Evolutionary conservation across 2,888 invertebrate species (phyloP).

Genomic region (Scaptomyza tumidula): DNA sequence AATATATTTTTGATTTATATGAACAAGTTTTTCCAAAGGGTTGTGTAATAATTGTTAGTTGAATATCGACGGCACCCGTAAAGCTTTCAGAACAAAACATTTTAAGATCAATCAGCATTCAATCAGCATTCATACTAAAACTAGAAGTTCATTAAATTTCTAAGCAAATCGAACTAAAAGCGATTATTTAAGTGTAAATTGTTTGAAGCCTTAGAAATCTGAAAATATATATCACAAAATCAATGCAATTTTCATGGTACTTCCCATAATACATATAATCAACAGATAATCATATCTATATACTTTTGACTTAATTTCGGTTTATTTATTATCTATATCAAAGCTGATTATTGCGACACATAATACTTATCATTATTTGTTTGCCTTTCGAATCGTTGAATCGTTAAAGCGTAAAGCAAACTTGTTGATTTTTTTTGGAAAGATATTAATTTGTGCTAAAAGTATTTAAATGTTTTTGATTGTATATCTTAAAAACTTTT

Average conservation of each 20-base stretch:
- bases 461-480: no score
- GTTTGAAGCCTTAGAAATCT: neutral
- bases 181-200: neutral
- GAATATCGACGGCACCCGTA: neutral
- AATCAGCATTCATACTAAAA: neutral
- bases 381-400: neutral
- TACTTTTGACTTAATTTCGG: neutral
- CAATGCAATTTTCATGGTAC: neutral
- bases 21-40: neutral
- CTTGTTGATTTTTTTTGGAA: slow-evolving; percentile 2
- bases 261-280: neutral
- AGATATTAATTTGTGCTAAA: neutral
- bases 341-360: neutral
- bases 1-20: neutral
- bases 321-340: neutral
- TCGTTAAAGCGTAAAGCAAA: neutral
- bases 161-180: neutral
- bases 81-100: neutral
- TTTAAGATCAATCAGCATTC: neutral
- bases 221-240: neutral
- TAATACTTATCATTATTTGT: slow-evolving; percentile 4
- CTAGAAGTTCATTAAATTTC: neutral
- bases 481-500: no score
- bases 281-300: neutral
- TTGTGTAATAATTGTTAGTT: neutral